Conservation (phyloP, 2,888 invertebrate species). For the Cerceris ruficornis region DNA sequence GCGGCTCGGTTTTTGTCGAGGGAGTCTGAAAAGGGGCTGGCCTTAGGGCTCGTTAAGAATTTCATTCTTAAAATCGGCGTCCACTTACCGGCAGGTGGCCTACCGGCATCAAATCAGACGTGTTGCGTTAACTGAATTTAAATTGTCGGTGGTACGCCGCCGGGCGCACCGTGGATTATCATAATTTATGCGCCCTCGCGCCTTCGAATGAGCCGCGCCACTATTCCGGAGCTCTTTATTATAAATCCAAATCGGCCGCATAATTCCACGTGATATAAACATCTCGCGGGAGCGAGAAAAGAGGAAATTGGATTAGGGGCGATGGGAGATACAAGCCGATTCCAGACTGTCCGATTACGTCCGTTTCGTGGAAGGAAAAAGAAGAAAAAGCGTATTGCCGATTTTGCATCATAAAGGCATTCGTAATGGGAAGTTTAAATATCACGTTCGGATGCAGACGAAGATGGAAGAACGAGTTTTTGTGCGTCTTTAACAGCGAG, state of each 20-base stretch:
- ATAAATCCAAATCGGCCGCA: slow-evolving; percentile 77
- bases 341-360: background rate
- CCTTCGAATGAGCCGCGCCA: slow-evolving; percentile 58
- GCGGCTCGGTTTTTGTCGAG: slow-evolving; percentile 36
- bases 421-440: too few relatives aligned
- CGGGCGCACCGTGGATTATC: slow-evolving; percentile 72
- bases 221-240: slow-evolving; percentile 73
- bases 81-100: slow-evolving; percentile 77
- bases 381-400: too few relatives aligned
- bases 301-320: slow-evolving; percentile 62
- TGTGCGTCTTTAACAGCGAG: too few relatives aligned
- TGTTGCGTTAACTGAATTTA: slow-evolving; percentile 80
- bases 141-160: slow-evolving; percentile 71
- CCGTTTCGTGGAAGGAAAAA: background rate
- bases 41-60: slow-evolving; percentile 63
- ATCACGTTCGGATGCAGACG: too few relatives aligned
- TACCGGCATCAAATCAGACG: slow-evolving; percentile 77
- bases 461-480: too few relatives aligned
- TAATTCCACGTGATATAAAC: slow-evolving; percentile 74
- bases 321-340: slow-evolving; percentile 53
- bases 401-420: slow-evolving; percentile 40
- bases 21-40: slow-evolving; percentile 10
- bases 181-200: slow-evolving; percentile 80
- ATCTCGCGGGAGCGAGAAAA: slow-evolving; percentile 45
- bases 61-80: slow-evolving; percentile 72